Conservation (phyloP, 2,113 vertebrate genomes). For the Petrocephalus microphthalmus region DNA sequence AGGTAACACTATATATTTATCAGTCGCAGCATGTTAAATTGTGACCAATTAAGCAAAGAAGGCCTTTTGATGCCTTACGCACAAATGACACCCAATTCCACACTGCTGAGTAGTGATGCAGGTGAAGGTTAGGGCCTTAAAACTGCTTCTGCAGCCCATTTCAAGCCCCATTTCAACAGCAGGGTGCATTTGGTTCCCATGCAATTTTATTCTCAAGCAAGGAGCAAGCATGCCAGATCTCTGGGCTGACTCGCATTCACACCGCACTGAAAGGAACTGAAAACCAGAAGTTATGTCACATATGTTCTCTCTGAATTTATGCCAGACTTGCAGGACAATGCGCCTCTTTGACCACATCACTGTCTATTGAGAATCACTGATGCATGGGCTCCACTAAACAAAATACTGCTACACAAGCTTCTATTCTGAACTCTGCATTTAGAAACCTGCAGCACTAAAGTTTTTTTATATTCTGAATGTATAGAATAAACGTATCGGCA, state of each 20-base stretch:
- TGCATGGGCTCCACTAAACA: background rate
- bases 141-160: background rate
- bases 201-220: background rate
- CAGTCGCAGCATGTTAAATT: too few species aligned
- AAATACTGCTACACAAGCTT: background rate
- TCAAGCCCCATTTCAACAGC: background rate
- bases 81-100: too few species aligned
- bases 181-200: background rate
- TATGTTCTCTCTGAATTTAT: background rate
- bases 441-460: background rate
- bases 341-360: background rate
- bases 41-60: too few species aligned
- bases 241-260: background rate
- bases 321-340: background rate
- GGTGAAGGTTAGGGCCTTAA: background rate
- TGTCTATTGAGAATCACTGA: background rate
- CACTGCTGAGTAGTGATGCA: too few species aligned
- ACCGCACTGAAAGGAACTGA: background rate
- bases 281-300: background rate
- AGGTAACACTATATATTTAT: too few species aligned
- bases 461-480: background rate
- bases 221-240: background rate
- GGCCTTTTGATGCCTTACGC: too few species aligned
- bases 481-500: background rate
- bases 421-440: background rate